Conservation (phyloP, 1,140 invertebrate genomes). For the Lepidostoma basale region DNA sequence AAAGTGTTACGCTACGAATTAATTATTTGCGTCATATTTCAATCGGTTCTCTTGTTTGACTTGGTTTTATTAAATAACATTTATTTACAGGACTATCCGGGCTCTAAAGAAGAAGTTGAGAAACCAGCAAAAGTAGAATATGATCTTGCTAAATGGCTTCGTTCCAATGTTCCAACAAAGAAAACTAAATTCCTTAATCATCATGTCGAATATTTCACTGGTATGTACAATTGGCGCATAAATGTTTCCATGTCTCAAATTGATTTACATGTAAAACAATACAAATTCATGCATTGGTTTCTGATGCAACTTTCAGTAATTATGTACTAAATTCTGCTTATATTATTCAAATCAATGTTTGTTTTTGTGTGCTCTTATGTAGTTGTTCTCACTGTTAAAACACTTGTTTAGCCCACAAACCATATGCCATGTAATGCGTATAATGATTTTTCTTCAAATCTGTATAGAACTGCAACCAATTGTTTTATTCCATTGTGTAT, state of each 20-base stretch:
- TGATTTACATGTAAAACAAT: not conserved
- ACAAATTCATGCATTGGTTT: not conserved
- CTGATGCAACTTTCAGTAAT: no score
- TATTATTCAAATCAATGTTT: no score
- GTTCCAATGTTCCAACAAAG: slow-evolving; percentile 90
- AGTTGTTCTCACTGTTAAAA: no score
- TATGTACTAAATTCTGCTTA: no score
- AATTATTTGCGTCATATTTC: not conserved
- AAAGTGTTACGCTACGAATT: not conserved
- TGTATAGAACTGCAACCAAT: no score
- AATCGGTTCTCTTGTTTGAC: not conserved
- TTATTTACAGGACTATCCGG: slow-evolving; percentile 62
- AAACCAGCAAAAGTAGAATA: slow-evolving; percentile 92
- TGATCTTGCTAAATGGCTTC: slow-evolving; percentile 90
- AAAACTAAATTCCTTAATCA: slow-evolving; percentile 95
- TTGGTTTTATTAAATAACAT: not conserved
- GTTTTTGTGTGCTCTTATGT: no score
- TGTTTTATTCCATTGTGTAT: no score
- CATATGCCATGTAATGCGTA: no score
- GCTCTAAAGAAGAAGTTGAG: slow-evolving; percentile 63
- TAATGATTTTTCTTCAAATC: no score
- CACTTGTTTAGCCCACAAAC: no score
- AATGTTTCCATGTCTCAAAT: not conserved
- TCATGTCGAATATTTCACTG: slow-evolving; percentile 96
- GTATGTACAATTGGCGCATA: slow-evolving; percentile 56